Conservation (phyloP, 2,113 vertebrate genomes). For the Lophotis ruficrista region DNA sequence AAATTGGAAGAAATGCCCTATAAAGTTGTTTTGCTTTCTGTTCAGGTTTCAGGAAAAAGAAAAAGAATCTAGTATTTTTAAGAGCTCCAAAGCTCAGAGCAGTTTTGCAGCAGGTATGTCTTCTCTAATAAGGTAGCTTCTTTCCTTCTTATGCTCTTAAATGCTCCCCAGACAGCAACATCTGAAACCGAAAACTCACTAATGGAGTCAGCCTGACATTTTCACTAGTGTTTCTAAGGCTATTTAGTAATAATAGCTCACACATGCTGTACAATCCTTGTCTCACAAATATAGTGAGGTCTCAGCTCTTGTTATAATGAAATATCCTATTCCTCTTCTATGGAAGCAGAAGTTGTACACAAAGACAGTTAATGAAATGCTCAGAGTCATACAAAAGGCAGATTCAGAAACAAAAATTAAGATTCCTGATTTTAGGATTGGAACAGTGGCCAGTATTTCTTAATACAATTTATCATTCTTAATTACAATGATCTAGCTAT, state of each 20-base stretch:
- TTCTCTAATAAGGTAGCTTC: constrained; percentile 3
- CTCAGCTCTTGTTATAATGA: neutral
- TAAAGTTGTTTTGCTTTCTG: neutral
- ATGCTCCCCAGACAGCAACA: neutral
- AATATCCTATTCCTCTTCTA: neutral
- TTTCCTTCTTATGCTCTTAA: neutral
- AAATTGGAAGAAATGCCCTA: neutral
- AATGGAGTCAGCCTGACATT: neutral
- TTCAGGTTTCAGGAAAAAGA: neutral
- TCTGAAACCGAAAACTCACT: neutral
- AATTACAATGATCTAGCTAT: neutral
- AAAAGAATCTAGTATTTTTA: neutral
- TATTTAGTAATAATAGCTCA: neutral
- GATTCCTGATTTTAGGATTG: neutral
- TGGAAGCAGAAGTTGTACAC: neutral
- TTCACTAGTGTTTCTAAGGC: neutral
- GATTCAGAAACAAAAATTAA: neutral
- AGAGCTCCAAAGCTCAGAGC: neutral
- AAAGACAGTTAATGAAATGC: neutral
- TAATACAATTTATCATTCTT: neutral
- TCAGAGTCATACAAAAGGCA: neutral
- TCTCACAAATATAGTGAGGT: neutral
- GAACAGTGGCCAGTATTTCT: neutral
- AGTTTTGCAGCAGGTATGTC: neutral
- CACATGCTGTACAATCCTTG: neutral